phyloP scores from a whole-genome alignment of 2,888 invertebrate genomes.

The Drosophila conformis region DNA sequence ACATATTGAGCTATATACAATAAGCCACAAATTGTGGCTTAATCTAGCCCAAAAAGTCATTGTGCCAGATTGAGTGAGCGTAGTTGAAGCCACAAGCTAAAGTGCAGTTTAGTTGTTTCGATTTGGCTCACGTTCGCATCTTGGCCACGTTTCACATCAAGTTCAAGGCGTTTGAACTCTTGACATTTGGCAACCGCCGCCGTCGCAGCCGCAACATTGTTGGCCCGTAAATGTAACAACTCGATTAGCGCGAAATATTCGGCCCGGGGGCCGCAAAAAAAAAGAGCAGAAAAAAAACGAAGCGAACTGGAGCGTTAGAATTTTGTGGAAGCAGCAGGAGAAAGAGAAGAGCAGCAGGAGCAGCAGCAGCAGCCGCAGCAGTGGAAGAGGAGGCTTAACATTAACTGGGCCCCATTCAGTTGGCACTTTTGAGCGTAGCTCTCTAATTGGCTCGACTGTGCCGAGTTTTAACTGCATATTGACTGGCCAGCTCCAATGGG shows the following conservation, averaged over 20 bases:
- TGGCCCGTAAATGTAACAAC: constrained; percentile 76
- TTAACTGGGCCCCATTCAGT: constrained; percentile 56
- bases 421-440: constrained; percentile 54
- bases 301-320: constrained; percentile 69
- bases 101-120: constrained; percentile 53
- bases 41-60: background rate
- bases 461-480: constrained; percentile 73
- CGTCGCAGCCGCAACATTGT: constrained; percentile 41
- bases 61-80: constrained; percentile 14
- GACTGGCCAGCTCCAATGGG: constrained; percentile 21
- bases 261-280: constrained; percentile 32
- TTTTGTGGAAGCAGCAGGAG: background rate
- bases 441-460: constrained; percentile 65
- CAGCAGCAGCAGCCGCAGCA: background rate
- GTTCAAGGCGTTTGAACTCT: constrained; percentile 80
- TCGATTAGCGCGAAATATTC: constrained; percentile 79
- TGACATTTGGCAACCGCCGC: constrained; percentile 74
- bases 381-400: constrained; percentile 26
- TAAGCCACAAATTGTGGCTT: background rate
- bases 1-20: background rate
- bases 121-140: constrained; percentile 72
- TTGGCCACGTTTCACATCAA: constrained; percentile 77
- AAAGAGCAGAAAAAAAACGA: background rate
- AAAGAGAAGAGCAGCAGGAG: background rate
- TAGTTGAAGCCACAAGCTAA: constrained; percentile 44